Evolutionary conservation across 2,113 vertebrate species (phyloP).

Genomic region (Nothocercus nigrocapillus): DNA sequence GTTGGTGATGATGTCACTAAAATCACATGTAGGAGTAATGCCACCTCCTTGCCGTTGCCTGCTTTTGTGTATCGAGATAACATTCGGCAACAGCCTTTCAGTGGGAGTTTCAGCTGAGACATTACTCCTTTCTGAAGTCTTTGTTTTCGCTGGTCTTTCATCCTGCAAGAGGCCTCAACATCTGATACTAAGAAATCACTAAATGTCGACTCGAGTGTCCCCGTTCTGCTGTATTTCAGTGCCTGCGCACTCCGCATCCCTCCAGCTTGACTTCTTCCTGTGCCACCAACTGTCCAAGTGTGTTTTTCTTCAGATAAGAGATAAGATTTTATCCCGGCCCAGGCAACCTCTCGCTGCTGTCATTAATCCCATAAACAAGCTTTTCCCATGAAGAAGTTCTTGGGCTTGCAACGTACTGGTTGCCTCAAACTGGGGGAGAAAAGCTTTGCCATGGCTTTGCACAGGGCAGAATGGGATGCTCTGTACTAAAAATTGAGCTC

Average conservation of each 20-base stretch:
- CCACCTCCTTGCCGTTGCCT: neutral
- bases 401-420: neutral
- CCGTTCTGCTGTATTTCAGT: neutral
- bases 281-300: neutral
- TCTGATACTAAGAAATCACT: neutral
- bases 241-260: neutral
- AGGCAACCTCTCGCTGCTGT: neutral
- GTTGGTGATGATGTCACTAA: neutral
- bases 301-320: constrained; percentile 45
- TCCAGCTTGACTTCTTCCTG: constrained; percentile 25
- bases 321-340: constrained; percentile 18
- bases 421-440: neutral
- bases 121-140: neutral
- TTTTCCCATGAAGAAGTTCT: constrained; percentile 1
- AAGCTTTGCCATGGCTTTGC: neutral
- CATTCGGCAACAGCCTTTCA: neutral
- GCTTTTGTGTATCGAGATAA: neutral
- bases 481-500: neutral
- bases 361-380: neutral
- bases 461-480: neutral
- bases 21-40: neutral
- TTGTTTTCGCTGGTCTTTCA: neutral
- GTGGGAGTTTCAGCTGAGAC: neutral
- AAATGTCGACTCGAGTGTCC: neutral
- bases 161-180: neutral